Evolutionary conservation across 37 sponge, comb jelly and placozoan species (phyloP).

Genomic region (Sycon ciliatum): DNA sequence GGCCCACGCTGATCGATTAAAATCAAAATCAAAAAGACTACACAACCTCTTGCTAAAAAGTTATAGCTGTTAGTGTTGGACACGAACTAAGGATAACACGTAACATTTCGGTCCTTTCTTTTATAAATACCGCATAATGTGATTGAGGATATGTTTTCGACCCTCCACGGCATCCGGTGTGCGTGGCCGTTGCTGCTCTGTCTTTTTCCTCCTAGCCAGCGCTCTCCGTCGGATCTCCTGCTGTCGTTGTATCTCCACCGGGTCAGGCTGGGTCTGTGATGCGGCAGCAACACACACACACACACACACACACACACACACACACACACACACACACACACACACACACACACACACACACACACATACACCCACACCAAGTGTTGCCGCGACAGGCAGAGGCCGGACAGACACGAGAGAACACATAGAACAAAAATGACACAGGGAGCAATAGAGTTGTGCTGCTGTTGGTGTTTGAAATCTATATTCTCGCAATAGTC

Average conservation of each 20-base stretch:
- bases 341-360: conserved; percentile 1
- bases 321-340: neutral
- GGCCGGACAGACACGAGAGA: neutral
- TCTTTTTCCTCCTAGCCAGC: conserved; percentile 62
- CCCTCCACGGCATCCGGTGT: conserved; percentile 90
- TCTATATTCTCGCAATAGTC: too few relatives aligned
- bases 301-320: neutral
- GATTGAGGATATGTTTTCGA: conserved; percentile 81
- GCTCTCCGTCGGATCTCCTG: conserved; percentile 74
- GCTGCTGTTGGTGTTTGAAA: too few relatives aligned
- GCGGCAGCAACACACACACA: too few relatives aligned
- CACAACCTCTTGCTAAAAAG: too few relatives aligned
- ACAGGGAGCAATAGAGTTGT: neutral
- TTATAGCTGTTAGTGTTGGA: too few relatives aligned
- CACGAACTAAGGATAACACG: too few relatives aligned
- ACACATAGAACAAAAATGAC: neutral
- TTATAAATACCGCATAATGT: too few relatives aligned
- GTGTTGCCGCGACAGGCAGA: neutral
- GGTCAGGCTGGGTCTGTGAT: conserved; percentile 83
- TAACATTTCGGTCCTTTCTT: too few relatives aligned
- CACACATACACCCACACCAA: neutral
- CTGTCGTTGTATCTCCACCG: conserved; percentile 87
- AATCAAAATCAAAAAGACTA: too few relatives aligned
- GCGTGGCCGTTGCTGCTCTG: conserved; percentile 57
- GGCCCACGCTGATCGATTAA: too few relatives aligned